phyloP scores from a whole-genome alignment of 1,140 invertebrate genomes.

The Aricia agestis region DNA sequence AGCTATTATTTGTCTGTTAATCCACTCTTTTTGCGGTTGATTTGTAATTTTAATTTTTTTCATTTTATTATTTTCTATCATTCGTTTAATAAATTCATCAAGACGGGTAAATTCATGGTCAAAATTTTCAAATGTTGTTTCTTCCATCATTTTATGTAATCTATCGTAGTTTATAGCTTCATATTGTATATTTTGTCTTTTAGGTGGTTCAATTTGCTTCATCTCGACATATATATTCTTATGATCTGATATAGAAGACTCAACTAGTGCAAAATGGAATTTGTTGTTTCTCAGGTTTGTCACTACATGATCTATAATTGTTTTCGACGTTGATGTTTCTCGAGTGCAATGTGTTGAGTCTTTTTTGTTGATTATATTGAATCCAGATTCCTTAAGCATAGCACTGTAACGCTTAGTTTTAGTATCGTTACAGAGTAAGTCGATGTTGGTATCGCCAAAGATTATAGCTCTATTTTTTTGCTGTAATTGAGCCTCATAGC shows the following conservation, averaged over 20 bases:
- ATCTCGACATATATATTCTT: conserved; percentile 21
- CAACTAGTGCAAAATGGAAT: conserved; percentile 22
- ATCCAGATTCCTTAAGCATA: conserved; percentile 13
- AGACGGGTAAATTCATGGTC: neutral
- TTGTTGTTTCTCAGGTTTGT: conserved; percentile 19
- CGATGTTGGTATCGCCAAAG: conserved; percentile 22
- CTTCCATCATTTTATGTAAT: conserved; percentile 14
- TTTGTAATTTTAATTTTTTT: too few species aligned
- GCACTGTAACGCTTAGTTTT: conserved; percentile 11
- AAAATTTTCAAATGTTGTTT: neutral
- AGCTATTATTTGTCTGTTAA: conserved; percentile 17
- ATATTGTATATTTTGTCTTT: conserved; percentile 23
- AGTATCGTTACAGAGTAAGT: conserved; percentile 1
- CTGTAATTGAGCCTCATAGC: neutral
- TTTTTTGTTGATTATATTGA: conserved; percentile 20
- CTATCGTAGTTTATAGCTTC: conserved; percentile 16
- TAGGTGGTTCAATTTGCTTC: conserved; percentile 15
- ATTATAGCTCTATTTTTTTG: conserved; percentile 21
- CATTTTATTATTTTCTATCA: conserved; percentile 12
- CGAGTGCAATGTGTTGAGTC: conserved; percentile 12
- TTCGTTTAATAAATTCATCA: conserved; percentile 13
- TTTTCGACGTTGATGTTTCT: conserved; percentile 18
- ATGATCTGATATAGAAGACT: conserved; percentile 23
- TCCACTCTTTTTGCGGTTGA: conserved; percentile 23
- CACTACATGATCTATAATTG: conserved; percentile 22